These are phyloP conservation scores for Agriotes lineatus DNA, from an alignment of 2,888 invertebrate species.

Conservation along the genomic window DNA sequence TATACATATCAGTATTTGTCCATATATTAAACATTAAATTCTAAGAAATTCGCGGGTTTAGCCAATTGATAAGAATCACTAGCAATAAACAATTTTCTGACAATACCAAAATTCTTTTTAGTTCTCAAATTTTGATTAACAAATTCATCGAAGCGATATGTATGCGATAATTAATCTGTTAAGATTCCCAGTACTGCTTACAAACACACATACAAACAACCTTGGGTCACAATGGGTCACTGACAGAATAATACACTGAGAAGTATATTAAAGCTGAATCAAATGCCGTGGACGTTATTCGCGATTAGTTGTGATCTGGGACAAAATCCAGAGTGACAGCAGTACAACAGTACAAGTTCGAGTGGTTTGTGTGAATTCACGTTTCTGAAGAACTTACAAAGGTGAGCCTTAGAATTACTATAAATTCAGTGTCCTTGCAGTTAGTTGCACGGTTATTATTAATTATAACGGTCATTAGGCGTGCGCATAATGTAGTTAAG, in stretches of 20 bases:
- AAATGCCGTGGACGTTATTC: neutral
- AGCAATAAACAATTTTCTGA: too few relatives aligned
- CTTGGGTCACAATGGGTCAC: conserved; percentile 45
- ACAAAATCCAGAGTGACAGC: neutral
- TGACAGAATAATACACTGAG: conserved; percentile 28
- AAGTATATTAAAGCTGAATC: conserved; percentile 25
- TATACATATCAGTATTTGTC: too few relatives aligned
- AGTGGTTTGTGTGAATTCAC: too few relatives aligned
- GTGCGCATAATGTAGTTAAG: too few relatives aligned
- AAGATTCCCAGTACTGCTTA: conserved; percentile 7
- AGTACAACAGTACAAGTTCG: too few relatives aligned
- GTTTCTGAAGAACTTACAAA: too few relatives aligned
- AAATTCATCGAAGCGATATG: neutral
- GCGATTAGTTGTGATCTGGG: conserved; percentile 19
- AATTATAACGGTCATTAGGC: too few relatives aligned
- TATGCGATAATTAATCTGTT: neutral
- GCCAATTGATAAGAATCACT: too few relatives aligned
- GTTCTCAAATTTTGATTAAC: neutral
- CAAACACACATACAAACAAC: conserved; percentile 31
- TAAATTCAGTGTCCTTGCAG: too few relatives aligned
- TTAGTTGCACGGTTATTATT: too few relatives aligned
- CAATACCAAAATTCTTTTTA: neutral
- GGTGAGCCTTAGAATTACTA: too few relatives aligned
- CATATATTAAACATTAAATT: neutral
- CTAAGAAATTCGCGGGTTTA: too few relatives aligned